Percentiles rank a stretch among this genome's conserved stretches.
These are phyloP conservation scores for Metallyticus violacea DNA, from an alignment of 2,888 invertebrate genomes.

Conservation along the genomic window DNA sequence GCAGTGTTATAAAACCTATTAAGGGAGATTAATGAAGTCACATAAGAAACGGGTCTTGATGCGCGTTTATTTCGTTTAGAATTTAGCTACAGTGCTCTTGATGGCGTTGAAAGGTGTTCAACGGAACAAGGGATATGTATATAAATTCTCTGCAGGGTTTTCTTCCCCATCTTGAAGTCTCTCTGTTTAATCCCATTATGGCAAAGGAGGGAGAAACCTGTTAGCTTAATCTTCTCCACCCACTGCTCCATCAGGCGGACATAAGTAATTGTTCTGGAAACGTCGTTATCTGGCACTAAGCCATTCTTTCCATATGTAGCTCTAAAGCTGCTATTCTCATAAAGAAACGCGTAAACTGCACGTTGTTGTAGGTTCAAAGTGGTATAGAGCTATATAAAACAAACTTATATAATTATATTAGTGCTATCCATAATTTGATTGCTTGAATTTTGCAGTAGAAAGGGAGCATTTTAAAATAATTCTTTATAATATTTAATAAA, in stretches of 20 bases:
- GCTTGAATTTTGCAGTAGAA: too few species aligned
- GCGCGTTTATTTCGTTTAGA: not conserved
- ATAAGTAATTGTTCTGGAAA: not conserved
- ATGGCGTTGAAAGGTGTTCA: not conserved
- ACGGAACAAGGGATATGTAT: not conserved
- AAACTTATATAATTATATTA: too few species aligned
- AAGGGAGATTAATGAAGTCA: not conserved
- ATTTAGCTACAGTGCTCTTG: not conserved
- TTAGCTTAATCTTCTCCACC: not conserved
- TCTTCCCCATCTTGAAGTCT: not conserved
- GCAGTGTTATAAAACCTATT: not conserved
- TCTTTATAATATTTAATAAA: too few species aligned
- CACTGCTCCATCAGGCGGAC: not conserved
- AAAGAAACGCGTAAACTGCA: too few species aligned
- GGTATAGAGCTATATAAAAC: too few species aligned
- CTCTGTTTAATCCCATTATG: not conserved
- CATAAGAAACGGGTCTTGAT: not conserved
- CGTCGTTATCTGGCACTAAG: not conserved
- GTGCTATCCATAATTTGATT: too few species aligned
- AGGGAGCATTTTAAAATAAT: too few species aligned
- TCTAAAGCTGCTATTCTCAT: too few species aligned
- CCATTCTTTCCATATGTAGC: not conserved
- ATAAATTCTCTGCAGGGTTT: not conserved
- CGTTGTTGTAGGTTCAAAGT: too few species aligned
- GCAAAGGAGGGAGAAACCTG: not conserved